phyloP scores from a whole-genome alignment of 2,888 invertebrate genomes.

The Dynastes maya region DNA sequence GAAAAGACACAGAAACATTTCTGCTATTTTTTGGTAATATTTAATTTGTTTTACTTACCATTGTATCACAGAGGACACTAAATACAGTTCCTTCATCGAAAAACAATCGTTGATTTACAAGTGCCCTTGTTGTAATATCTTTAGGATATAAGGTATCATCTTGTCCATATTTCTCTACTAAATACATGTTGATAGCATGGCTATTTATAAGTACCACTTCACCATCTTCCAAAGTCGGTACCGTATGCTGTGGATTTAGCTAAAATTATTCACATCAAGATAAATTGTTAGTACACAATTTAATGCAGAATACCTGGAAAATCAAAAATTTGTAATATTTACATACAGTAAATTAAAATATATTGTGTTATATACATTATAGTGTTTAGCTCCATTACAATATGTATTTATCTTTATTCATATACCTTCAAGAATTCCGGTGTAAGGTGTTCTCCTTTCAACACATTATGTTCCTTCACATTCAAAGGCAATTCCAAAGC shows the following conservation, averaged over 20 bases:
- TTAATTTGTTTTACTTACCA: constrained; percentile 13
- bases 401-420: too few species aligned
- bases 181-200: constrained; percentile 72
- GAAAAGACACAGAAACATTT: neutral
- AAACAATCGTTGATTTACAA: constrained; percentile 73
- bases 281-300: too few species aligned
- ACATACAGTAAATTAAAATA: too few species aligned
- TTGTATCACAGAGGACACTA: constrained; percentile 58
- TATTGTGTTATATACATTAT: constrained; percentile 56
- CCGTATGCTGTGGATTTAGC: constrained; percentile 74
- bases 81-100: constrained; percentile 72
- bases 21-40: neutral
- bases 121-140: constrained; percentile 71
- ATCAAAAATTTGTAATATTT: constrained; percentile 55
- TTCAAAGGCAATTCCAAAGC: constrained; percentile 67
- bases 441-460: constrained; percentile 67
- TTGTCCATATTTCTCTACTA: constrained; percentile 73
- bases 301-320: too few species aligned
- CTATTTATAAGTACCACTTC: constrained; percentile 72
- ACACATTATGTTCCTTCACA: constrained; percentile 65
- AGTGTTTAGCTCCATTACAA: too few species aligned
- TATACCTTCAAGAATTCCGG: constrained; percentile 69
- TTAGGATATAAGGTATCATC: constrained; percentile 74
- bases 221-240: constrained; percentile 75
- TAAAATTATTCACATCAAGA: neutral